phyloP scores from a whole-genome alignment of 2,797 vertebrate genomes.

The Centropyge bicolor region DNA sequence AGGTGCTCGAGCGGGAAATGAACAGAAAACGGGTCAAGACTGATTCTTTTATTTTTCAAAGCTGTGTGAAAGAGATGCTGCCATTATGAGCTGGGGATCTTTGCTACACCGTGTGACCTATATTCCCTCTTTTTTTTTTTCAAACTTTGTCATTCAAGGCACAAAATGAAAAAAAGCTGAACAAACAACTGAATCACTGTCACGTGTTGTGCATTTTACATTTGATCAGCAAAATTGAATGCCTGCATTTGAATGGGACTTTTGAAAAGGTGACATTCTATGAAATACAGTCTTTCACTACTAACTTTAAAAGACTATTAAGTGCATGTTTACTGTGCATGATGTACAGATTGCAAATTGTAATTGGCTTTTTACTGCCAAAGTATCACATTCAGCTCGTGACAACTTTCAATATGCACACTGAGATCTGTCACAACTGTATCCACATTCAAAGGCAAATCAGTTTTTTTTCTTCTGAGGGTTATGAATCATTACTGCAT shows the following conservation, averaged over 20 bases:
- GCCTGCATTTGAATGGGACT: constrained; percentile 8
- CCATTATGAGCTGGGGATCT: constrained; percentile 39
- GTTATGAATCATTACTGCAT: background rate
- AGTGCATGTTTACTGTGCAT: constrained; percentile 1
- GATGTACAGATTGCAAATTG: background rate
- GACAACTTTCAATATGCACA: background rate
- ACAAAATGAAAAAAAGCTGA: constrained; percentile 13
- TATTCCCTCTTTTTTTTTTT: constrained; percentile 21
- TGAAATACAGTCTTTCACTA: constrained; percentile 6
- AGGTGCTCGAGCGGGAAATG: constrained; percentile 56
- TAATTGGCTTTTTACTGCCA: constrained; percentile 6
- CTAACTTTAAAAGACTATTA: constrained; percentile 8
- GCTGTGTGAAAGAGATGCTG: constrained; percentile 41
- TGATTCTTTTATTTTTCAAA: constrained; percentile 4
- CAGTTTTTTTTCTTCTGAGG: background rate
- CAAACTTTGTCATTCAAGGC: constrained; percentile 26
- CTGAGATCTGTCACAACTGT: constrained; percentile 15
- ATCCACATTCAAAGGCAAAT: constrained; percentile 1
- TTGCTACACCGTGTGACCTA: constrained; percentile 14
- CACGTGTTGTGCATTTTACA: constrained; percentile 8
- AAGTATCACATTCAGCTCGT: constrained; percentile 2
- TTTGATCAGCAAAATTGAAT: constrained; percentile 3
- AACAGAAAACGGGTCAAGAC: constrained; percentile 46
- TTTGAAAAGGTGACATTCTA: constrained; percentile 16
- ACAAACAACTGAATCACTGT: background rate